phyloP scores from a whole-genome alignment of 2,797 vertebrate genomes.

The Lutjanus argentimaculatus region DNA sequence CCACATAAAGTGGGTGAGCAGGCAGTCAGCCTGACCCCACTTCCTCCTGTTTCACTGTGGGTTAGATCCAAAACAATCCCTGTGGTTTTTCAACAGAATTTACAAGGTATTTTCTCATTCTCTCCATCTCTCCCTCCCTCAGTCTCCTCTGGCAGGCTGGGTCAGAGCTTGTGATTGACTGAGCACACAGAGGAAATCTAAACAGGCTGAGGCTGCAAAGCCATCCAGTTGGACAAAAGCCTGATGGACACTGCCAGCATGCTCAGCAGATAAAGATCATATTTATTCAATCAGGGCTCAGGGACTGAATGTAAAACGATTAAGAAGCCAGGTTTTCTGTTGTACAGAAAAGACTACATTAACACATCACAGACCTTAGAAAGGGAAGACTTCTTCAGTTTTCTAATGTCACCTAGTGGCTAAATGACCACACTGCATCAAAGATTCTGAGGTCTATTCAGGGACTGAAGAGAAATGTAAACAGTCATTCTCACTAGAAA shows the following conservation, averaged over 20 bases:
- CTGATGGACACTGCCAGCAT: background rate
- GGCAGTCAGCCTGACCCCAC: constrained; percentile 20
- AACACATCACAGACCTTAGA: background rate
- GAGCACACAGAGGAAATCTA: constrained; percentile 12
- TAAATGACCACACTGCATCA: background rate
- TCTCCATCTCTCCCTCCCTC: background rate
- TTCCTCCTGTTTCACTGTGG: constrained; percentile 10
- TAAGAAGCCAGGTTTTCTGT: background rate
- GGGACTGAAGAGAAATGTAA: background rate
- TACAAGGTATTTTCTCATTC: background rate
- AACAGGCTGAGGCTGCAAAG: constrained; percentile 16
- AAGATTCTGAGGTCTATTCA: background rate
- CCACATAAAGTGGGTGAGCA: constrained; percentile 6
- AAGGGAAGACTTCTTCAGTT: background rate
- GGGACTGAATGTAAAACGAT: background rate
- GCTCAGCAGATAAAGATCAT: background rate
- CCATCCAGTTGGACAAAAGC: constrained; percentile 8
- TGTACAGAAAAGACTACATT: background rate
- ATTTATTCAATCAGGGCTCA: background rate
- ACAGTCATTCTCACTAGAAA: background rate
- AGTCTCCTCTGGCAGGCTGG: constrained; percentile 8
- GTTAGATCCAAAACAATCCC: constrained; percentile 38
- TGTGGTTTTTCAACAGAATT: constrained; percentile 15
- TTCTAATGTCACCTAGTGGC: constrained; percentile 47
- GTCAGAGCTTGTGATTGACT: constrained; percentile 9